Evolutionary conservation across 2,888 invertebrate genomes (phyloP).

Genomic region (Corythucha ciliata): DNA sequence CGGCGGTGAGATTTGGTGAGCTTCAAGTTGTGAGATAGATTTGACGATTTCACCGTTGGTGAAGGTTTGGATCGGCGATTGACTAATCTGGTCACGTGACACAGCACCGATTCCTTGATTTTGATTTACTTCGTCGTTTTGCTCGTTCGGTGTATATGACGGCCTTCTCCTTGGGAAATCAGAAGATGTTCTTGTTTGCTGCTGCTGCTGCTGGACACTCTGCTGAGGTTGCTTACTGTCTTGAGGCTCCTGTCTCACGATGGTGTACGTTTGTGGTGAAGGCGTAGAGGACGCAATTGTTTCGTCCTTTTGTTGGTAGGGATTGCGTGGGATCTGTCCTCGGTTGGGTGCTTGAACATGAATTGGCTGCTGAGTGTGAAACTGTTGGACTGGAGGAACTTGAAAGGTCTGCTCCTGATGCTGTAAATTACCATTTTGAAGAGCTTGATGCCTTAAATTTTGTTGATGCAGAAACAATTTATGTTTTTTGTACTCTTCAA

Average conservation of each 20-base stretch:
- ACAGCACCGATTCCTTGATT: too few relatives aligned
- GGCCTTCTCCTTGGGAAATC: conserved; percentile 4
- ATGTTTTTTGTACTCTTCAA: conserved; percentile 33
- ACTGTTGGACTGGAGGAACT: conserved; percentile 5
- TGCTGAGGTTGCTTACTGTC: too few relatives aligned
- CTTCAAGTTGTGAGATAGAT: conserved; percentile 62
- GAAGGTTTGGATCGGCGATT: too few relatives aligned
- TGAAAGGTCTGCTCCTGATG: conserved; percentile 16
- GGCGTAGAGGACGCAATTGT: neutral
- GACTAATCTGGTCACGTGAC: too few relatives aligned
- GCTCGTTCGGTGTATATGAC: too few relatives aligned
- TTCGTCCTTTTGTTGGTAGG: conserved; percentile 41
- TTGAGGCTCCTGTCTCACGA: too few relatives aligned
- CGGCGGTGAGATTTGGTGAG: conserved; percentile 15
- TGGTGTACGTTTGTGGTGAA: too few relatives aligned
- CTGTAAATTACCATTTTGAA: conserved; percentile 23
- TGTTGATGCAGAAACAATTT: conserved; percentile 37
- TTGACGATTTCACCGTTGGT: conserved; percentile 57
- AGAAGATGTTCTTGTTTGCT: too few relatives aligned
- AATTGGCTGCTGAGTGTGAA: conserved; percentile 25
- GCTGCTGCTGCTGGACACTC: too few relatives aligned
- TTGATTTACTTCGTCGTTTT: too few relatives aligned
- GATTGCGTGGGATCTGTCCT: conserved; percentile 40
- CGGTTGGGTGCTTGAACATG: conserved; percentile 26
- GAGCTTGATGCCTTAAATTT: conserved; percentile 41